Base-by-base conservation (phyloP, 1,140 invertebrate species). In the Gonatopus flavifemur region DNA sequence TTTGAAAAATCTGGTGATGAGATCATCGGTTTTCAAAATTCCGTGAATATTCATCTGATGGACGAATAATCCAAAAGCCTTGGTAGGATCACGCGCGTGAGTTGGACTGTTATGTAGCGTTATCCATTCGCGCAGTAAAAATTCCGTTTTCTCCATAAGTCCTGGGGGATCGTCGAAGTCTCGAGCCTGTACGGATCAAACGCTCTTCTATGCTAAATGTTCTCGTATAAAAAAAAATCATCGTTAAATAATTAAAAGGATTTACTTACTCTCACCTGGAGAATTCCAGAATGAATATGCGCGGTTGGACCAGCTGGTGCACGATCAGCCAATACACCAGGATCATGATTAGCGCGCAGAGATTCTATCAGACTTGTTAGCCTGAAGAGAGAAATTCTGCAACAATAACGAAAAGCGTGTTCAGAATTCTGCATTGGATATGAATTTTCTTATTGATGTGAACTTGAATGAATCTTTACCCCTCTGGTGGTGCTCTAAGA, bases 11-110 rank as follows among this genome's bases (percentile, higher is more conserved):
- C 96, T 77, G 0, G 94, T 96, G 42, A 99, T 97, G 49, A 96
- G 82, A 70, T 99, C 96, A 66, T 99, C 98, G 0, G 94, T 96
- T 72, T 98, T 98, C 10, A 98, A 77, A 37, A 99, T 95, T 3
- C 96, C 96, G 59, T 97, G 93, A 48, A 91, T 84, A 66, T 97
- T 97, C 94, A 99, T 96, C 72, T 96, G 86, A 64, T 95, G 91
- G 0, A 98, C 93, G 77, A 98, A 97, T 39, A 91, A 78, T 25
- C 90, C 87, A 69, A 98, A 98, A n/a, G 95, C 92, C 67, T 96
- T 96, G 1, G 88, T 89, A 4, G 93, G 90, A 73, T 98, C 96
- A 32, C 90, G 83, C 0, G 88, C 86, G 12, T 88, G 84, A 12
- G 82, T 81, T 2, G 90, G 86, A 18, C 85, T 88, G 66, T 94